Base-by-base conservation (phyloP, 2,888 invertebrate species). In the Phyto melanocephala region DNA sequence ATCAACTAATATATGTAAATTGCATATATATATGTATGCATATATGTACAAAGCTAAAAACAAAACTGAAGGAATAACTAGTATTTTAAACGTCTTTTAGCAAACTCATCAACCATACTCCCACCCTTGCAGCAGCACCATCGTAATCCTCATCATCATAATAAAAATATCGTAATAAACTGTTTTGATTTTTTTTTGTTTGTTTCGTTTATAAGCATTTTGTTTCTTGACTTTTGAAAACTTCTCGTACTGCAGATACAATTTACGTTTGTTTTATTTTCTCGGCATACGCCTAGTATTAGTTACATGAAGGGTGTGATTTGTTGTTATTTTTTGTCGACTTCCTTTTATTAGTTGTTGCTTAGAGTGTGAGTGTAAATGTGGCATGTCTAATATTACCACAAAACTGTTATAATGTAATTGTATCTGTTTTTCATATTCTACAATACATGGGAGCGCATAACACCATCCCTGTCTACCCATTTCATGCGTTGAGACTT, bases 231-330 rank as follows among this genome's bases (percentile, higher is more conserved):
- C 17, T 56, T 52, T 15, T 33, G 22, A 22, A 22, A 60, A 42
- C 58, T 76, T 37, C 60, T 71, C 71, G 3, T 47, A 67, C 62
- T 40, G 54, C 65, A 77, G 24, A 76, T 40, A 68, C 28, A 52
- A 70, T 62, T 62, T 68, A 68, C 24, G 28, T 28, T 3, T 28
- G 37, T 56, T 20, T 22, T 28, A 7, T 35, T 1, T 40, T 24
- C 17, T 28, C 54, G 45, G n/a, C 60, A 24, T 72, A 52, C 63
- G 71, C 75, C 80, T 65, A 24, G 70, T 74, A 74, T 80, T 80
- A 74, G 72, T 80, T 45, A 47, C 45, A 70, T 20, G 84, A 85
- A 88, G 89, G 88, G 88, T 89, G 88, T 88, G 89, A 88, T 88
- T 89, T 89, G 82, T 83, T 79, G 62, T 54, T 35, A 33, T 60